Conservation (phyloP, 2,797 vertebrate species). For the Taenioides sp. region DNA sequence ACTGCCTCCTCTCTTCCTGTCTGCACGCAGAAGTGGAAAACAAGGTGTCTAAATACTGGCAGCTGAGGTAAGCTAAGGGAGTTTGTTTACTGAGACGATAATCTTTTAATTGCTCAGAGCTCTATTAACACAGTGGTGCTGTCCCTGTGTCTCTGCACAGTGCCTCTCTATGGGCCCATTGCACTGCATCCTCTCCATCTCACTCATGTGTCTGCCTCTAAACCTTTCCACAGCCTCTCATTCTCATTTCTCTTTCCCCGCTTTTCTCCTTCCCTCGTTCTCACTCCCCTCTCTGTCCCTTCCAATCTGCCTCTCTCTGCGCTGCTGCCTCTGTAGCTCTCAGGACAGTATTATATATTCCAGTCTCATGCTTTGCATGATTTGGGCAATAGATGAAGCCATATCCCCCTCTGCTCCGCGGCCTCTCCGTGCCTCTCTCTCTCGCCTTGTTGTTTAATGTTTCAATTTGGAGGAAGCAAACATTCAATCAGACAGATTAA, state of each 20-base stretch:
- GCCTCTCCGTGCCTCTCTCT: constrained; percentile 85
- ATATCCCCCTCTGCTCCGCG: constrained; percentile 85
- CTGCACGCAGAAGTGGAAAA: constrained; percentile 28
- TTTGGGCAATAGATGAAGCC: constrained; percentile 96
- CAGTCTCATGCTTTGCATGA: constrained; percentile 88
- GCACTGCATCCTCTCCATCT: constrained; percentile 61
- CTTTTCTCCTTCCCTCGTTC: constrained; percentile 68
- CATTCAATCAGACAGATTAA: constrained; percentile 99
- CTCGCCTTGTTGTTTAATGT: constrained; percentile 97
- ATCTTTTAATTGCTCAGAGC: constrained; percentile 21
- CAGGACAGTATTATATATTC: constrained; percentile 89
- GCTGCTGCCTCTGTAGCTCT: constrained; percentile 66
- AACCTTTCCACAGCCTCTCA: constrained; percentile 56
- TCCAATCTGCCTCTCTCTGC: constrained; percentile 79
- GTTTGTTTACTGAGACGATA: constrained; percentile 19
- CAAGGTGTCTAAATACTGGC: constrained; percentile 8
- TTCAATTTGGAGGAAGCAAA: constrained; percentile 99
- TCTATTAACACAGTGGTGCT: constrained; percentile 12
- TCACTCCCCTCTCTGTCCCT: constrained; percentile 77
- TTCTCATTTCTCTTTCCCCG: constrained; percentile 67
- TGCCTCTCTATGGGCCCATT: constrained; percentile 62
- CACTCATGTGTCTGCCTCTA: constrained; percentile 29
- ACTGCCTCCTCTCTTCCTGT: constrained; percentile 45
- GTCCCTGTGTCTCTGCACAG: constrained; percentile 36
- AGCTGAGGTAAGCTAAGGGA: constrained; percentile 3